Evolutionary conservation across 2,797 vertebrate species (phyloP).

Genomic region (Fundulus diaphanus): DNA sequence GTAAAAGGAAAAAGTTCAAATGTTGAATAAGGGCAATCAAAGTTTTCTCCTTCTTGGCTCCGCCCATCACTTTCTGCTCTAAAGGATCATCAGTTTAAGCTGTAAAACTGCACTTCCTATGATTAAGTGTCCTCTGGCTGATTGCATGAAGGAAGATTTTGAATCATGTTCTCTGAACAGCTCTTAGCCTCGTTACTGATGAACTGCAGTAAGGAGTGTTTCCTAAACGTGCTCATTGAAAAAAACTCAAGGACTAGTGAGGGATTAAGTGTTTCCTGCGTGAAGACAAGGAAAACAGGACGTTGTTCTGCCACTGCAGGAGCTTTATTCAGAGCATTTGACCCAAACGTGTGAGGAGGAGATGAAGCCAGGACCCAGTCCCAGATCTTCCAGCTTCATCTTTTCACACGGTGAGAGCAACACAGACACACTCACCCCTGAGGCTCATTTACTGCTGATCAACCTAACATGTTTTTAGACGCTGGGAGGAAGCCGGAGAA

Average conservation of each 20-base stretch:
- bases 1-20: neutral
- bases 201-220: neutral
- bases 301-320: neutral
- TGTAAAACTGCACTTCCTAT: constrained; percentile 62
- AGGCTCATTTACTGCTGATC: no score
- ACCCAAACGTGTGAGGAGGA: neutral
- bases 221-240: constrained; percentile 5
- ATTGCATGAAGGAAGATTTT: constrained; percentile 41
- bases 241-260: neutral
- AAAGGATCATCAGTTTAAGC: constrained; percentile 54
- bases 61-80: constrained; percentile 28
- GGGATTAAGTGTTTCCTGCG: neutral
- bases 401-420: no score
- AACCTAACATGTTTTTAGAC: no score
- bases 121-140: constrained; percentile 69
- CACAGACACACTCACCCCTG: no score
- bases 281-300: neutral
- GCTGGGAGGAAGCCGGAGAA: no score
- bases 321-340: neutral
- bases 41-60: constrained; percentile 10
- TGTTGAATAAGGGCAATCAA: constrained; percentile 9
- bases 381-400: no score
- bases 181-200: constrained; percentile 17
- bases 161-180: constrained; percentile 28
- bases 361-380: neutral